phyloP scores from a whole-genome alignment of 2,113 vertebrate genomes.

The Brachypteracias leptosomus region DNA sequence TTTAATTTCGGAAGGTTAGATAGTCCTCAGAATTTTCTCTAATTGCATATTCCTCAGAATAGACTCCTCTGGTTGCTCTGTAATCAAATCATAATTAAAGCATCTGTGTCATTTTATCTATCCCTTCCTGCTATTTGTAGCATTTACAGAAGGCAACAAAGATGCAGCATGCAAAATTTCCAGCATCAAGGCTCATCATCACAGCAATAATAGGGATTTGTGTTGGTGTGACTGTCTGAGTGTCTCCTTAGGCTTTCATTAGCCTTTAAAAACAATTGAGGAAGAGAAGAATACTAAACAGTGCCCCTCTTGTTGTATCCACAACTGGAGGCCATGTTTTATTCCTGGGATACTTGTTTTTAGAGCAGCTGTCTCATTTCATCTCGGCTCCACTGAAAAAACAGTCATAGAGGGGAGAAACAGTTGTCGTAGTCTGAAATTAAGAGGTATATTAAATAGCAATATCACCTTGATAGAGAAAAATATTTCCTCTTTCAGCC shows the following conservation, averaged over 20 bases:
- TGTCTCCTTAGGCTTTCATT: background rate
- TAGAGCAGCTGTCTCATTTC: background rate
- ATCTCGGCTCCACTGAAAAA: background rate
- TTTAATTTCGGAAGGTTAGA: constrained; percentile 54
- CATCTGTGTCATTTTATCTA: constrained; percentile 50
- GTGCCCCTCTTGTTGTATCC: background rate
- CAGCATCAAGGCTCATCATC: background rate
- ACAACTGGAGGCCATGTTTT: background rate
- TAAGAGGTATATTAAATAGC: background rate
- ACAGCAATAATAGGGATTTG: background rate
- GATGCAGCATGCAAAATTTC: background rate
- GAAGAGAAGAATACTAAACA: background rate
- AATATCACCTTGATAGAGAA: background rate
- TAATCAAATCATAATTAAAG: constrained; percentile 66
- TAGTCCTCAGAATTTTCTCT: constrained; percentile 40
- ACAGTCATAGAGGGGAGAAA: background rate
- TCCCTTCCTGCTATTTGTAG: constrained; percentile 35
- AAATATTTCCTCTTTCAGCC: background rate
- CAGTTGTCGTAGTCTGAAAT: background rate
- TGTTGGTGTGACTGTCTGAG: background rate
- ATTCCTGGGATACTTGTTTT: background rate
- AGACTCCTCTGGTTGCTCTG: constrained; percentile 42
- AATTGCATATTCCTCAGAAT: constrained; percentile 53
- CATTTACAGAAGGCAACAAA: constrained; percentile 5
- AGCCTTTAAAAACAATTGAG: background rate